Evolutionary conservation across 2,113 vertebrate species (phyloP).

Genomic region (Crotalus horridus): DNA sequence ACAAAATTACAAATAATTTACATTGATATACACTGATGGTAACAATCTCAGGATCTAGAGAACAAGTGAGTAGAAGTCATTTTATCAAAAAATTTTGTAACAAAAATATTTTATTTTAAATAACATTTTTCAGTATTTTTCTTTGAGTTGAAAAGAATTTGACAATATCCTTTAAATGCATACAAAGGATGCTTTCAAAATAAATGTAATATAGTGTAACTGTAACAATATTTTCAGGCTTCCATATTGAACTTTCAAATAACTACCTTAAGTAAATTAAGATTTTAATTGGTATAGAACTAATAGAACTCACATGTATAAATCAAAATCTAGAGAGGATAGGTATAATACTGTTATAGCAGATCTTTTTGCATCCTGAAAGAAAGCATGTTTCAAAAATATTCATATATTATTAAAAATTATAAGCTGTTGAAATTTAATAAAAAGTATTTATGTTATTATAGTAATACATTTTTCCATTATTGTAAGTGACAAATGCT

Average conservation of each 20-base stretch:
- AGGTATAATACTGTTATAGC: slow-evolving; percentile 14
- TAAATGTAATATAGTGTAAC: background rate
- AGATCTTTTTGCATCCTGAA: slow-evolving; percentile 42
- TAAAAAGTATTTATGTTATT: slow-evolving; percentile 24
- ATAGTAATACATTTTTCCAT: slow-evolving; percentile 15
- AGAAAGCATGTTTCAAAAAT: slow-evolving; percentile 50
- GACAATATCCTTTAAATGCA: slow-evolving; percentile 16
- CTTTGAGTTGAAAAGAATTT: slow-evolving; percentile 5
- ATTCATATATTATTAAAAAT: slow-evolving; percentile 43
- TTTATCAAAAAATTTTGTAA: background rate
- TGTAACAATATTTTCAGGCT: background rate
- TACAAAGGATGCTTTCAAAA: background rate
- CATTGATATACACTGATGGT: background rate
- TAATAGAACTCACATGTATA: background rate
- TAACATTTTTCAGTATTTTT: background rate
- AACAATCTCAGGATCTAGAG: background rate
- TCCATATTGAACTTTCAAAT: background rate
- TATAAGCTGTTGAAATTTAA: slow-evolving; percentile 22
- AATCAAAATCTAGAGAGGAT: background rate
- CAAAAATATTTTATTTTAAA: background rate
- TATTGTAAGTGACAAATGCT: slow-evolving; percentile 37
- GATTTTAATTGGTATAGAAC: background rate
- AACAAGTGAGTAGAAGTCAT: background rate
- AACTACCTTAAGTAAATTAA: background rate
- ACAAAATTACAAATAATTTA: background rate